A percentile compares a stretch with the other conserved stretches of the same genome.
Evolutionary conservation across 2,888 invertebrate species (phyloP).

Genomic region (Apamea crenata): DNA sequence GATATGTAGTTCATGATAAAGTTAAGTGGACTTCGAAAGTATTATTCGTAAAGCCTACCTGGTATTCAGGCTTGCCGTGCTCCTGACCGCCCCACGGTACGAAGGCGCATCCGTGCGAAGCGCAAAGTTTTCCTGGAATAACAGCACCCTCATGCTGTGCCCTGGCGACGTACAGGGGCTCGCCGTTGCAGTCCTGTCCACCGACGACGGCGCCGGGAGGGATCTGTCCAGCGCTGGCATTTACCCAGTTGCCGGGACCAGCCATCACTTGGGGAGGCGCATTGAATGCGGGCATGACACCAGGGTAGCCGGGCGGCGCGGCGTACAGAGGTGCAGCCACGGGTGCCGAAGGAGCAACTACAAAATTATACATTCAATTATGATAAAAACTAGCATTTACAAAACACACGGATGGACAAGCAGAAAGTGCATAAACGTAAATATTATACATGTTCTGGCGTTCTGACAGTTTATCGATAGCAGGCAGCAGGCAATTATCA

Average conservation of each 20-base stretch:
- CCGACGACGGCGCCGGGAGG: conserved; percentile 93
- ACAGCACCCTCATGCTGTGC: conserved; percentile 94
- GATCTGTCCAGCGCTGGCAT: conserved; percentile 91
- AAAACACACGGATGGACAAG: conserved; percentile 31
- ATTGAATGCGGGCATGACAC: conserved; percentile 60
- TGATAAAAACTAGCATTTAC: conserved; percentile 1
- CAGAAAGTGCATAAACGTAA: conserved; percentile 27
- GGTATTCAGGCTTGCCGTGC: conserved; percentile 93
- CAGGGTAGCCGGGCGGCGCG: conserved; percentile 83
- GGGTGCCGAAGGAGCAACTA: conserved; percentile 81
- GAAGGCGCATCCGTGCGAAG: conserved; percentile 94
- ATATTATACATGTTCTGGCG: background rate
- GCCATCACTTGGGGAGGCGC: conserved; percentile 39
- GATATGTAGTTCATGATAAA: background rate
- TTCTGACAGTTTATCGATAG: conserved; percentile 12
- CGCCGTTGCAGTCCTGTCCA: conserved; percentile 90
- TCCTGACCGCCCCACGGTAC: conserved; percentile 96
- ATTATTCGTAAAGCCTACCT: conserved; percentile 85
- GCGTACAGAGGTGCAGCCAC: conserved; percentile 80
- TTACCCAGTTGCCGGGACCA: conserved; percentile 89
- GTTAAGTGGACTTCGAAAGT: background rate
- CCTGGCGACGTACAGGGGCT: conserved; percentile 92
- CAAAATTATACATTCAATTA: conserved; percentile 35
- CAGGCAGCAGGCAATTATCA: conserved; percentile 45
- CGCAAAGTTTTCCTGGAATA: conserved; percentile 95